Evolutionary conservation across 1,140 invertebrate genomes (phyloP).

Genomic region (Zaprionus tsacasi): DNA sequence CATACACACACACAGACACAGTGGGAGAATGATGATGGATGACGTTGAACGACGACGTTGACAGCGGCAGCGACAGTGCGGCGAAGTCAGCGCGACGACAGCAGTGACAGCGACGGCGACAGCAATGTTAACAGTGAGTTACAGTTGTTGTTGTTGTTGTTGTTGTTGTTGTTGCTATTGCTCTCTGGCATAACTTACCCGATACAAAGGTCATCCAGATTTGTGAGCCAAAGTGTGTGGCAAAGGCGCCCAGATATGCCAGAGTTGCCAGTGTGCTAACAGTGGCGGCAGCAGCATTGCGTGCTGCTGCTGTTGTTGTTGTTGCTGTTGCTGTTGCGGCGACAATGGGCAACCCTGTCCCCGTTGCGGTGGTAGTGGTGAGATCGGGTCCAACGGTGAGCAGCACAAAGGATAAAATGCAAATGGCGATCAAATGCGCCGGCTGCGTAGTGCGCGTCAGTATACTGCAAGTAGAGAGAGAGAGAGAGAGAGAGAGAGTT

Average conservation of each 20-base stretch:
- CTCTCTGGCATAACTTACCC: slow-evolving; percentile 85
- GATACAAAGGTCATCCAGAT: slow-evolving; percentile 96
- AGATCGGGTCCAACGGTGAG: slow-evolving; percentile 86
- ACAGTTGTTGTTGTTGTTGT: not conserved
- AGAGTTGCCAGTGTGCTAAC: slow-evolving; percentile 84
- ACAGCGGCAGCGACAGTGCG: slow-evolving; percentile 16
- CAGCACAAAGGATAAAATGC: slow-evolving; percentile 87
- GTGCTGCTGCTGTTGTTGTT: slow-evolving; percentile 18
- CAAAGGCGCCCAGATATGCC: slow-evolving; percentile 90
- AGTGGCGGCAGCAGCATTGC: slow-evolving; percentile 8
- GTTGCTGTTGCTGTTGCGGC: not conserved
- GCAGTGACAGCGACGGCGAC: slow-evolving; percentile 6
- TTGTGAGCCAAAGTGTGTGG: slow-evolving; percentile 91
- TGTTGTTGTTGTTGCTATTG: not conserved
- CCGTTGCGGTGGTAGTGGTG: slow-evolving; percentile 76
- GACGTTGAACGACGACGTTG: slow-evolving; percentile 2
- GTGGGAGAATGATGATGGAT: slow-evolving; percentile 15
- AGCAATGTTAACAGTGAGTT: not conserved
- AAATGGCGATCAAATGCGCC: slow-evolving; percentile 89
- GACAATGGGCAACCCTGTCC: not conserved
- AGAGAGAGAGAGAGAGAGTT: not conserved
- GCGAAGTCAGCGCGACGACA: not conserved
- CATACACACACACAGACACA: slow-evolving; percentile 16
- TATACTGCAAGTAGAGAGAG: slow-evolving; percentile 85
- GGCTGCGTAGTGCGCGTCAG: slow-evolving; percentile 89